These are phyloP conservation scores for Hippoglossus stenolepis DNA, from an alignment of 2,113 vertebrate genomes.

Conservation along the genomic window DNA sequence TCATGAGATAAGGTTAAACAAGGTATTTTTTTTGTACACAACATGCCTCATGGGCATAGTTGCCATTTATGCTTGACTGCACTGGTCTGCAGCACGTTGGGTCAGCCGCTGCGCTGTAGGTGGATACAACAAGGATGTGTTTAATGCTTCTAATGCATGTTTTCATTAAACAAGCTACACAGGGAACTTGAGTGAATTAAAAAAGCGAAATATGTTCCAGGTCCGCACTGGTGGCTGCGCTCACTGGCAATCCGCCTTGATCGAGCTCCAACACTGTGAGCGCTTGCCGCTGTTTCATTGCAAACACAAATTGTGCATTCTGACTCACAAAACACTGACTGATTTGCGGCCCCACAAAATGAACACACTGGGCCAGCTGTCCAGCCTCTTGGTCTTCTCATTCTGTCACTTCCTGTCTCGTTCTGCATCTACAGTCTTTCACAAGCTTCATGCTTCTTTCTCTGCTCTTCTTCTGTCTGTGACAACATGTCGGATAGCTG, in stretches of 20 bases:
- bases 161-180: conserved; percentile 58
- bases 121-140: conserved; percentile 49
- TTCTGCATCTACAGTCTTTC: conserved; percentile 46
- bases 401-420: conserved; percentile 53
- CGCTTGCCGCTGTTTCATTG: conserved; percentile 49
- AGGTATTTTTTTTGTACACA: conserved; percentile 49
- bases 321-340: conserved; percentile 62
- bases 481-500: conserved; percentile 29
- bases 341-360: conserved; percentile 72
- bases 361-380: conserved; percentile 71
- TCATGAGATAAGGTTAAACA: conserved; percentile 65
- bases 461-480: conserved; percentile 23
- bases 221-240: no score
- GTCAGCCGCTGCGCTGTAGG: conserved; percentile 60
- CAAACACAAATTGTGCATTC: conserved; percentile 52
- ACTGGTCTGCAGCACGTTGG: conserved; percentile 55
- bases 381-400: conserved; percentile 56
- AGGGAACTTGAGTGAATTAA: background rate
- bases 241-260: background rate
- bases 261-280: background rate
- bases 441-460: conserved; percentile 31
- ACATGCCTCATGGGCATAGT: conserved; percentile 63
- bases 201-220: no score
- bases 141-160: conserved; percentile 48
- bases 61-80: conserved; percentile 78